A percentile compares a stretch with the other conserved stretches of the same genome.
Conservation (phyloP, 2,797 vertebrate genomes). For the Borostomias antarcticus region DNA sequence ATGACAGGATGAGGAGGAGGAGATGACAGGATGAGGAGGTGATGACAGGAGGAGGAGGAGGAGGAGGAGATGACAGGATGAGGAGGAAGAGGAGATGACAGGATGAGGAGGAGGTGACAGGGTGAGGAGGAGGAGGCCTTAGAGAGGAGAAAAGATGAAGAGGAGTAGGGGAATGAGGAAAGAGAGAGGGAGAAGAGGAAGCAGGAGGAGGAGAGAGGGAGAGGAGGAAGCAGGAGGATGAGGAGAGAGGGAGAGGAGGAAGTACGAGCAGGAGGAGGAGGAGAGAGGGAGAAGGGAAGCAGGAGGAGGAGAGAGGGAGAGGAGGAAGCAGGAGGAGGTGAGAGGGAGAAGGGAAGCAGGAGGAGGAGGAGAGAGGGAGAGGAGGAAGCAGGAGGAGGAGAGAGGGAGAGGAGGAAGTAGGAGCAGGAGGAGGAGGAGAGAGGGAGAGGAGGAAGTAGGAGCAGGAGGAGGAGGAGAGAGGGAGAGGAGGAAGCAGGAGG, state of each 20-base stretch:
- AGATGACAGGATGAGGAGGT: not conserved
- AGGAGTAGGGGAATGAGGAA: slow-evolving; percentile 26
- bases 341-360: slow-evolving; percentile 9
- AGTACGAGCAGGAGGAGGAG: not conserved
- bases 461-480: no score
- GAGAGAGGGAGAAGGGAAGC: slow-evolving; percentile 17
- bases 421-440: slow-evolving; percentile 27
- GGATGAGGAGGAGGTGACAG: not conserved
- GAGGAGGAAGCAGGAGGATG: slow-evolving; percentile 11
- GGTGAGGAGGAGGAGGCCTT: slow-evolving; percentile 18
- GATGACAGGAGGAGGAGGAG: slow-evolving; percentile 19
- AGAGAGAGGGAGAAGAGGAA: no score
- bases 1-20: slow-evolving; percentile 1
- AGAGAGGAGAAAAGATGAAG: no score
- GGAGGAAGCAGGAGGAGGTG: slow-evolving; percentile 27
- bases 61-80: not conserved
- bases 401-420: slow-evolving; percentile 3
- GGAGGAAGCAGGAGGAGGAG: slow-evolving; percentile 3
- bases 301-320: slow-evolving; percentile 26
- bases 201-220: not conserved
- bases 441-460: not conserved
- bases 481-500: not conserved
- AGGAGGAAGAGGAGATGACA: slow-evolving; percentile 44
- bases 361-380: no score
- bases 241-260: no score